A percentile compares a stretch with the other conserved stretches of the same genome.
phyloP scores from a whole-genome alignment of 2,888 invertebrate genomes.

The Drosophila suboccidentalis region DNA sequence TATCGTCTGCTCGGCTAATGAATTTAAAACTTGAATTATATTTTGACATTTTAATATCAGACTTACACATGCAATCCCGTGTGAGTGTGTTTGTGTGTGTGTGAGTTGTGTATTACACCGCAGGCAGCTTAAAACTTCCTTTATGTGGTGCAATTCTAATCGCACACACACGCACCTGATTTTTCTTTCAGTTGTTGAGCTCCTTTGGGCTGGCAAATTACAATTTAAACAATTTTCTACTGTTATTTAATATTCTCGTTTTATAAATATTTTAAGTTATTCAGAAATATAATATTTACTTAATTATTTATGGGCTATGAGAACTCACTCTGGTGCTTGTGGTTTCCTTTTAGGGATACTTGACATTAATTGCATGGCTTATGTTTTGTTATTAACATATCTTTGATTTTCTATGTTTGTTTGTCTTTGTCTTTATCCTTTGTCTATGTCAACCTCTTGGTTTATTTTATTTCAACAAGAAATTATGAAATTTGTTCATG shows the following conservation, averaged over 20 bases:
- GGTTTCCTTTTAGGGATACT: slow-evolving; percentile 16
- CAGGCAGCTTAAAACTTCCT: slow-evolving; percentile 27
- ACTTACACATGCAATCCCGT: slow-evolving; percentile 11
- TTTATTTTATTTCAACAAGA: slow-evolving; percentile 12
- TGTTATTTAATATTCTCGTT: slow-evolving; percentile 37
- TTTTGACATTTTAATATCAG: slow-evolving; percentile 59
- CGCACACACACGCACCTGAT: slow-evolving; percentile 13
- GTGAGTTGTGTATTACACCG: slow-evolving; percentile 22
- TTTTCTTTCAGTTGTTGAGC: neutral
- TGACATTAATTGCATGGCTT: slow-evolving; percentile 56
- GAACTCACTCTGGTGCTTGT: slow-evolving; percentile 15
- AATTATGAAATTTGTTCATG: slow-evolving; percentile 56
- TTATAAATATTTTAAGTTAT: slow-evolving; percentile 39
- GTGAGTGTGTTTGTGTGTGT: neutral
- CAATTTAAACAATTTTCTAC: slow-evolving; percentile 21
- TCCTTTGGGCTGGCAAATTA: neutral
- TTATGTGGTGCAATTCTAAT: slow-evolving; percentile 4
- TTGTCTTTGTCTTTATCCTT: slow-evolving; percentile 10
- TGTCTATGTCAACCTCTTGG: slow-evolving; percentile 13
- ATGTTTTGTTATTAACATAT: slow-evolving; percentile 24
- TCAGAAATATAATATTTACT: slow-evolving; percentile 17
- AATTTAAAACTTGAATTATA: slow-evolving; percentile 51
- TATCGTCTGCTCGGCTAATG: slow-evolving; percentile 41
- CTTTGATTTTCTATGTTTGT: slow-evolving; percentile 11
- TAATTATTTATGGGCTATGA: slow-evolving; percentile 31